Base-by-base conservation (phyloP, 2,797 vertebrate genomes). In the Lepus townsendii region DNA sequence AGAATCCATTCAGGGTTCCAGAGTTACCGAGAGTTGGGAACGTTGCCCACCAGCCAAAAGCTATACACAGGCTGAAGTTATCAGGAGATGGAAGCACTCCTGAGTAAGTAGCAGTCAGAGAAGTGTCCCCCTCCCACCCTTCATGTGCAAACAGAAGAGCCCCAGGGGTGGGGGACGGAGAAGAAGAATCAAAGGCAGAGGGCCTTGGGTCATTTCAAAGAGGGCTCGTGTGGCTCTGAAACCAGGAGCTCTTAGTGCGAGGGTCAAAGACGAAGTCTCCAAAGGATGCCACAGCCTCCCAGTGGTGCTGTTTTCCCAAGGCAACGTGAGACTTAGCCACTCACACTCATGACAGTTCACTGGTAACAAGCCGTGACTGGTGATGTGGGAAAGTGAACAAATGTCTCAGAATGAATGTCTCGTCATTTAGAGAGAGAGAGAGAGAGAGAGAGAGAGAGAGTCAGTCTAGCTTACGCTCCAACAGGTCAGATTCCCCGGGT, bases 401-500 rank as follows among this genome's bases (percentile, higher is more conserved):
- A 20, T 65, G n/a, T 30, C 54, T 60, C 66, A 38, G 57, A 57
- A 20, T 76, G 65, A 57, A 57, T 57, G 54, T 57, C 54, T 57
- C 17, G 7, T 57, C 54, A 57, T 57, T 57, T 83, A 32, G 24
- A 66, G 50, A 77, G 30, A 50, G 62, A 52, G 42, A 63, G 16
- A 77, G 47, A 63, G 16, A 77, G 47, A 19, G 5, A 20, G 24
- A 32, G 54, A 8, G 47, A 38, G 32, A 30, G 60, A 5, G 17
- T 5, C 13, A 13, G 10, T 60, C 14, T 17, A 52, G 24, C 62
- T 88, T 1, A 4, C 57, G n/a, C n/a, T 27, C 27, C 57, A 78
- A 85, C 12, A 78, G 75, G 62, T 82, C 88, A 60, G 5, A 76
- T 77, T 90, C 38, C 54, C 65, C 47, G 57, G 75, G 90, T 95